phyloP scores from a whole-genome alignment of 1,140 invertebrate genomes.

The Chironomus striatipennis region DNA sequence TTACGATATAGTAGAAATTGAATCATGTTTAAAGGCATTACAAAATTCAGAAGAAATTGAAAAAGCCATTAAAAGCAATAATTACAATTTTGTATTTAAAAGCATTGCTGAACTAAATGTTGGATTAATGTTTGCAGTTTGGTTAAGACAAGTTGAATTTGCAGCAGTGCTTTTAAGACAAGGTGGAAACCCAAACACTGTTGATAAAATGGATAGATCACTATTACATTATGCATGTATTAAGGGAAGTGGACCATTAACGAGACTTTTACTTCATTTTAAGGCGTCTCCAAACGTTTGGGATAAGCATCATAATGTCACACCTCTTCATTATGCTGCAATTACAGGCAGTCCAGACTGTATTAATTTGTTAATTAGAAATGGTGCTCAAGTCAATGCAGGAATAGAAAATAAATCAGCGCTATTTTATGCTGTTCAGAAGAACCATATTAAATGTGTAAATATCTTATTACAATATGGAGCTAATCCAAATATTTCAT shows the following conservation, averaged over 20 bases:
- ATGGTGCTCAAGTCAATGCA: conserved; percentile 62
- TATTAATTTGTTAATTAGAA: conserved; percentile 50
- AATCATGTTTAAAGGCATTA: conserved; percentile 40
- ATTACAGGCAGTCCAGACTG: conserved; percentile 48
- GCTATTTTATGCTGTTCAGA: conserved; percentile 66
- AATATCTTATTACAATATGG: conserved; percentile 55
- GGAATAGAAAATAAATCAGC: conserved; percentile 58
- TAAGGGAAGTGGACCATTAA: conserved; percentile 53
- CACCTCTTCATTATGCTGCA: conserved; percentile 68
- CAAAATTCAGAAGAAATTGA: conserved; percentile 44
- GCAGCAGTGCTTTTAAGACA: conserved; percentile 32
- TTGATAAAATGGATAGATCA: conserved; percentile 42
- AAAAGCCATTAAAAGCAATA: conserved; percentile 41
- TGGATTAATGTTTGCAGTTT: conserved; percentile 33
- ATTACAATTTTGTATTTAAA: conserved; percentile 32
- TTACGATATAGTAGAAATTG: conserved; percentile 40
- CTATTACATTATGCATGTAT: conserved; percentile 69
- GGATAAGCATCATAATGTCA: conserved; percentile 56
- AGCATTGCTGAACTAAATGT: conserved; percentile 32
- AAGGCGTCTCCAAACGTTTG: conserved; percentile 57
- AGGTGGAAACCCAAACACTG: conserved; percentile 33
- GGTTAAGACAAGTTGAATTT: conserved; percentile 34
- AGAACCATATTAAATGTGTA: conserved; percentile 57
- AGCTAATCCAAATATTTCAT: conserved; percentile 63
- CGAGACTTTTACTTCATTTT: conserved; percentile 52